Conservation (phyloP, 2,888 invertebrate genomes). For the Andricus curvator region DNA sequence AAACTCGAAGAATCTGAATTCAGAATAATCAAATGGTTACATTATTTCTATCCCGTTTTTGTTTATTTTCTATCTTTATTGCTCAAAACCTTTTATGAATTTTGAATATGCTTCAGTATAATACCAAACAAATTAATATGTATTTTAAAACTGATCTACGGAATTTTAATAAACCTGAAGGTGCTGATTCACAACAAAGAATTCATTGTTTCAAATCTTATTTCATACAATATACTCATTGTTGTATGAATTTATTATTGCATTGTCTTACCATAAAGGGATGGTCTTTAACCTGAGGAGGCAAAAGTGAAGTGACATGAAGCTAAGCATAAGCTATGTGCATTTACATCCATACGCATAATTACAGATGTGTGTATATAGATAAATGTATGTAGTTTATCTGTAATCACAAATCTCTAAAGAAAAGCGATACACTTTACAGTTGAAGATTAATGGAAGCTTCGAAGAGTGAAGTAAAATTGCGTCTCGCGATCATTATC, state of each 20-base stretch:
- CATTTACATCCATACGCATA: conserved; percentile 9
- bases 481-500: conserved; percentile 20
- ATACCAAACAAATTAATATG: too few relatives aligned
- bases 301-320: not conserved
- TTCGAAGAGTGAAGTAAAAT: conserved; percentile 20
- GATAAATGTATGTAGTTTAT: not conserved
- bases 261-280: not conserved
- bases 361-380: not conserved
- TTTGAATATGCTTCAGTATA: not conserved
- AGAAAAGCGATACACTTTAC: conserved; percentile 24
- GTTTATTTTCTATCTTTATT: too few relatives aligned
- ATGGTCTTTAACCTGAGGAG: conserved; percentile 10
- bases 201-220: conserved; percentile 15
- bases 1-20: too few relatives aligned
- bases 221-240: conserved; percentile 18
- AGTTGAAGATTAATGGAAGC: conserved; percentile 30
- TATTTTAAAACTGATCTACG: not conserved
- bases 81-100: too few relatives aligned
- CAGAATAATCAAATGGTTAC: too few relatives aligned
- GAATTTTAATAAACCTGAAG: not conserved
- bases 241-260: conserved; percentile 26
- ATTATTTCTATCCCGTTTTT: too few relatives aligned
- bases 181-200: not conserved
- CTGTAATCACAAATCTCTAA: not conserved
- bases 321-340: not conserved